A percentile compares a stretch with the other conserved stretches of the same genome.
Evolutionary conservation across 2,888 invertebrate genomes (phyloP).

Genomic region (Encarsia formosa): DNA sequence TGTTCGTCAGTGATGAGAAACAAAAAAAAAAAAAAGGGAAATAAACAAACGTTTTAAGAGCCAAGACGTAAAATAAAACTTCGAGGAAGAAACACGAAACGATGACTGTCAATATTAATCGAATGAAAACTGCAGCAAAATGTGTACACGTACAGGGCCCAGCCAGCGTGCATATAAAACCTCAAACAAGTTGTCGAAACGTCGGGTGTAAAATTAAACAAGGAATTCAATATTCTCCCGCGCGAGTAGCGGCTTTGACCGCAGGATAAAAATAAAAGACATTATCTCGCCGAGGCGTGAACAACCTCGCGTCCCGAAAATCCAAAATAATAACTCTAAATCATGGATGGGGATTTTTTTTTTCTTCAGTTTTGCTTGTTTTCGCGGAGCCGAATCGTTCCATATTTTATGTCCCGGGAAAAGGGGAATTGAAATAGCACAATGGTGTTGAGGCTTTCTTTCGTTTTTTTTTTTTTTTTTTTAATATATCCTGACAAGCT

Average conservation of each 20-base stretch:
- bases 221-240: slow-evolving; percentile 19
- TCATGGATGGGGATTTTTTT: no score
- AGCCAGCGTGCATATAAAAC: slow-evolving; percentile 21
- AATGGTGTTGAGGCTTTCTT: slow-evolving; percentile 11
- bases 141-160: no score
- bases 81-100: neutral
- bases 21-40: no score
- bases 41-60: no score
- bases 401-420: slow-evolving; percentile 23
- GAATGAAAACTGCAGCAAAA: slow-evolving; percentile 11
- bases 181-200: slow-evolving; percentile 18
- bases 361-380: no score
- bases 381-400: slow-evolving; percentile 15
- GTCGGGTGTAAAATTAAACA: slow-evolving; percentile 19
- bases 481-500: no score
- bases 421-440: slow-evolving; percentile 24
- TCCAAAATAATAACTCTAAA: no score
- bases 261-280: neutral
- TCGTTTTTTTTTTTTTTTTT: no score
- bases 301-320: neutral
- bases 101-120: slow-evolving; percentile 9
- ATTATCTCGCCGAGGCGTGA: slow-evolving; percentile 8
- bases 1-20: no score
- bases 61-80: neutral
- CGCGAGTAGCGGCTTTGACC: neutral